Conservation (phyloP, 2,113 vertebrate species). For the Saguinus midas region DNA sequence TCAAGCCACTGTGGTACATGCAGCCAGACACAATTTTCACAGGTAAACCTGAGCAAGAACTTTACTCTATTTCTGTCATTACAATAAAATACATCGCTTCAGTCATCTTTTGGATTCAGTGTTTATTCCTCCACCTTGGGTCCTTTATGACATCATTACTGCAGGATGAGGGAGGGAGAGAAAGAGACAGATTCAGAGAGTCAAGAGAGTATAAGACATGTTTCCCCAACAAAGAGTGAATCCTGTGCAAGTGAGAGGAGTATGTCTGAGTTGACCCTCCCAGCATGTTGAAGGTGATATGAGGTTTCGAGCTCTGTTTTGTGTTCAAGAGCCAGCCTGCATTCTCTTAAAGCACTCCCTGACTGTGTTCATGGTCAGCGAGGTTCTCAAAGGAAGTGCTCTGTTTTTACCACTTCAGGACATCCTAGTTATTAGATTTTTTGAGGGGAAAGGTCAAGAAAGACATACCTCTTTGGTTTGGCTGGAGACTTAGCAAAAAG, state of each 20-base stretch:
- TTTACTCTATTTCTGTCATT: neutral
- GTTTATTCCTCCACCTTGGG: neutral
- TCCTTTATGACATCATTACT: neutral
- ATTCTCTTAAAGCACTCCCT: neutral
- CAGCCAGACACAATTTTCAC: too few relatives aligned
- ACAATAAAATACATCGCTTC: neutral
- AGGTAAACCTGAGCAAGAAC: neutral
- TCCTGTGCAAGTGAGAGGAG: neutral
- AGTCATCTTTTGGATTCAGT: neutral
- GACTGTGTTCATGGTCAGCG: neutral
- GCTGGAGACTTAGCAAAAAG: neutral
- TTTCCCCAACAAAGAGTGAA: neutral
- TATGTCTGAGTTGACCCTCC: neutral
- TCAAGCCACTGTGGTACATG: accelerated
- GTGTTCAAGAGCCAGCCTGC: neutral
- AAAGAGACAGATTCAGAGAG: neutral
- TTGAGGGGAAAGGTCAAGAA: neutral
- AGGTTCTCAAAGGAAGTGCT: neutral
- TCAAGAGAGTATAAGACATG: neutral
- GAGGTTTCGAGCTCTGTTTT: conserved; percentile 44
- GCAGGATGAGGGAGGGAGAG: neutral
- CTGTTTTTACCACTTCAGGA: accelerated
- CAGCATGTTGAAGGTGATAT: neutral
- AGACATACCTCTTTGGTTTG: neutral
- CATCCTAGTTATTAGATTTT: neutral